Base-by-base conservation (phyloP, 2,113 vertebrate species). In the Trochalopteron elliotii region DNA sequence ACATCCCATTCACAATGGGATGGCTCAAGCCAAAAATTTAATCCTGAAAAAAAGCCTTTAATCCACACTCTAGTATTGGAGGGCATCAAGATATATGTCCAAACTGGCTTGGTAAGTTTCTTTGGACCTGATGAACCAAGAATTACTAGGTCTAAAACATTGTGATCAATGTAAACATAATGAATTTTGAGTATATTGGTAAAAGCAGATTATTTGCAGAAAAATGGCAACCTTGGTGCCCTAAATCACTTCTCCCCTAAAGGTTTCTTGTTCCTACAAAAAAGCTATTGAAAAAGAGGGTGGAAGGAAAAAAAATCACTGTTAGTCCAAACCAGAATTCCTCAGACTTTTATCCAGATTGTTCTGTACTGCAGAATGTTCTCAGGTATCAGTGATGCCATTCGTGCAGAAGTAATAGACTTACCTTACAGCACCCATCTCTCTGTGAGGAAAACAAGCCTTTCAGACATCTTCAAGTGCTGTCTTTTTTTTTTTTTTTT, bases 271-370 rank as follows among this genome's bases (percentile, higher is more conserved):
- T 37, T 27, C 19, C 60, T 57, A 55, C 47, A 17, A 42, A 57
- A 68, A 42, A n/a, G 3, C 33, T 35, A 37, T 15, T 44, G 28
- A 74, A 22, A 61, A 67, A 40, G 17, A 30, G 15, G 11, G 20
- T 17, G n/a, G n/a, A 5, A 0, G 1, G 2, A 45, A 12, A 53
- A 10, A 18, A 64, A 30, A 14, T 8, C 18, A 7, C 20, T 44
- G 31, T 50, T 50, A 63, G 18, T 70, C 64, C 47, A 72, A 81
- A 85, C 44, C 24, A 60, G 30, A 87, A 57, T 85, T 84, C 10
- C 27, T 91, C 28, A 35, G 16, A 31, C 3, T 68, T 94, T 56
- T 40, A 64, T 28, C 4, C 25, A 12, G 25, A 83, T 77, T 78
- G 12, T 89, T 81, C 44, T 50, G 19, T 68, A n/a, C 27, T 60